Base-by-base conservation (phyloP, 2,797 vertebrate genomes). In the Pterois miles region DNA sequence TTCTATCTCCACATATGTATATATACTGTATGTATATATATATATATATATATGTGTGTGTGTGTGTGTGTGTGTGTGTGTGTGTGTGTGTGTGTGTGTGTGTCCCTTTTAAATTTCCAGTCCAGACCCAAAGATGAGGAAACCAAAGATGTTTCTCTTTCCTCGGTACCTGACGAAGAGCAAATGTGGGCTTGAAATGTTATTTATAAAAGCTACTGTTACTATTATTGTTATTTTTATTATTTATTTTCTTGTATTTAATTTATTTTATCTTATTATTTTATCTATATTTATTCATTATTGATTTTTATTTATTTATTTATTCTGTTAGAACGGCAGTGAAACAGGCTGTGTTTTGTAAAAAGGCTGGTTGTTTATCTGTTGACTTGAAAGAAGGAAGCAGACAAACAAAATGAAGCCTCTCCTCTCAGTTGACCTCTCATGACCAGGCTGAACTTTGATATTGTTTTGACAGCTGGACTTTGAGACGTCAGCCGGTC, bases 381-480 rank as follows among this genome's bases (percentile, higher is more conserved):
- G 22, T 31, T 58, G 58, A 36, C 34, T 25, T 36, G 11, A 0
- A 25, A 16, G 16, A 5, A 38, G 16, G n/a, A 58, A 22, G 31
- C 59, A 62, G 65, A 59, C 29, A 14, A 46, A 56, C 34, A 27
- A 14, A 33, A 53, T 78, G 23, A 23, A 60, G 64, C 23, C 36
- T 27, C 23, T 31, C 46, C 23, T 46, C 54, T 81, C 67, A 71
- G 80, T 81, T 65, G 74, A 82, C 58, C 57, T 60, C 71, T 43
- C 70, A 69, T 85, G 82, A 84, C 81, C 52, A 43, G 6, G 18
- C 5, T 62, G 91, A 84, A 92, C 91, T 93, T 91, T 88, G 86
- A 46, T 13, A 29, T 85, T 91, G 91, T 91, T 93, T 92, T 88
- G 91, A 87, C 87, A 79, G 77, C 83, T 88, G 89, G 89, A 93